Percentiles rank a stretch among this genome's conserved stretches.
Conservation (phyloP, 2,113 vertebrate genomes). For the Struthidea cinerea region DNA sequence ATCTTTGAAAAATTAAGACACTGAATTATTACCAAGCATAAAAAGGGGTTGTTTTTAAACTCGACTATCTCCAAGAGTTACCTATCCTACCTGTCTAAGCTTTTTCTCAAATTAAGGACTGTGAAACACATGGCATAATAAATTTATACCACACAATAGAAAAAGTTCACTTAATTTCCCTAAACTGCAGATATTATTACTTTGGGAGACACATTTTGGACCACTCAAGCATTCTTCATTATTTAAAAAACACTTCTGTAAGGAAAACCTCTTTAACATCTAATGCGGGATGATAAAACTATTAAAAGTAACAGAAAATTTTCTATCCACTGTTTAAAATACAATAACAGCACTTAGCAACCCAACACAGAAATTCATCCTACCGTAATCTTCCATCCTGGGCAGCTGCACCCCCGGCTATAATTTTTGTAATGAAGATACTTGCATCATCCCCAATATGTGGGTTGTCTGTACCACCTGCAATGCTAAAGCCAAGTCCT, state of each 20-base stretch:
- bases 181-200: background rate
- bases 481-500: slow-evolving; percentile 98
- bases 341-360: background rate
- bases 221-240: background rate
- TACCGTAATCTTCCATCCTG: slow-evolving; percentile 95
- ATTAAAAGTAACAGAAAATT: background rate
- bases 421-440: slow-evolving; percentile 98
- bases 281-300: background rate
- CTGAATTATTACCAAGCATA: background rate
- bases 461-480: slow-evolving; percentile 95
- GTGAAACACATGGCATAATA: background rate
- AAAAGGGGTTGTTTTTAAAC: background rate
- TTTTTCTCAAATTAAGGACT: background rate
- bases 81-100: background rate
- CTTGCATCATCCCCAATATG: slow-evolving; percentile 96
- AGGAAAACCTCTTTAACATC: background rate
- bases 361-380: background rate
- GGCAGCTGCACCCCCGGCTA: slow-evolving; percentile 91
- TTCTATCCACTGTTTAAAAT: background rate
- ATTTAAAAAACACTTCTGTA: background rate
- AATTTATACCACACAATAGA: background rate
- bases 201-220: too few species aligned
- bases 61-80: background rate
- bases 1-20: background rate
- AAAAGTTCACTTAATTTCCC: background rate